These are phyloP conservation scores for Pterophyllum scalare DNA, from an alignment of 2,113 vertebrate genomes.

Conservation along the genomic window DNA sequence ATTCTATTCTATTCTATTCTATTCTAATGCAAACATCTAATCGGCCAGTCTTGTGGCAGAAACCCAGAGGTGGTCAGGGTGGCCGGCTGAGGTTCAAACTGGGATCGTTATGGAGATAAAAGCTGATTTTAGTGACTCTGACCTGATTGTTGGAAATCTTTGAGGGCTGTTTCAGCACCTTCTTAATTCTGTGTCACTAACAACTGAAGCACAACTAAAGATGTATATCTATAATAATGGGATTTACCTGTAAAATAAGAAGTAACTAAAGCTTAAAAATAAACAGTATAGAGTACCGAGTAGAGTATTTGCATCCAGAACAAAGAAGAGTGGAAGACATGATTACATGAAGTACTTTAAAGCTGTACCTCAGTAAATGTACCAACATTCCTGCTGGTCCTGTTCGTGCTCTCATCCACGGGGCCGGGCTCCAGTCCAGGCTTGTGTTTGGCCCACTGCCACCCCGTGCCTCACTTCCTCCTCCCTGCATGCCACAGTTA, in stretches of 20 bases:
- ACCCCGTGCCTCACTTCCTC: neutral
- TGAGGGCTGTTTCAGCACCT: too few species aligned
- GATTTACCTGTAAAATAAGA: neutral
- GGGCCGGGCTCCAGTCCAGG: neutral
- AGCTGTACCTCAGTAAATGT: neutral
- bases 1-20: too few species aligned
- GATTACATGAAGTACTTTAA: fast-evolving
- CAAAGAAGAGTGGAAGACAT: neutral
- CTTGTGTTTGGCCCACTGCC: neutral
- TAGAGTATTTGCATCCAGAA: neutral
- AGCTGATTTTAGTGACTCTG: too few species aligned
- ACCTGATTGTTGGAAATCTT: too few species aligned
- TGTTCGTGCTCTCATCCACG: neutral
- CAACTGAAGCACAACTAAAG: neutral
- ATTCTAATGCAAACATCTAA: too few species aligned
- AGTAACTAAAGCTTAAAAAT: neutral
- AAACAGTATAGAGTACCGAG: neutral
- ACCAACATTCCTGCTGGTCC: neutral
- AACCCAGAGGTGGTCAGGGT: too few species aligned
- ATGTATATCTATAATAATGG: too few species aligned
- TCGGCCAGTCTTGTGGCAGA: too few species aligned
- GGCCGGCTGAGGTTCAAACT: too few species aligned
- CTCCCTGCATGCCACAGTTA: neutral
- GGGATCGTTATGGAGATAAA: too few species aligned
- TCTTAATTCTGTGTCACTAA: neutral